These are phyloP conservation scores for Trialeurodes vaporariorum DNA, from an alignment of 1,140 invertebrate species.

Conservation along the genomic window DNA sequence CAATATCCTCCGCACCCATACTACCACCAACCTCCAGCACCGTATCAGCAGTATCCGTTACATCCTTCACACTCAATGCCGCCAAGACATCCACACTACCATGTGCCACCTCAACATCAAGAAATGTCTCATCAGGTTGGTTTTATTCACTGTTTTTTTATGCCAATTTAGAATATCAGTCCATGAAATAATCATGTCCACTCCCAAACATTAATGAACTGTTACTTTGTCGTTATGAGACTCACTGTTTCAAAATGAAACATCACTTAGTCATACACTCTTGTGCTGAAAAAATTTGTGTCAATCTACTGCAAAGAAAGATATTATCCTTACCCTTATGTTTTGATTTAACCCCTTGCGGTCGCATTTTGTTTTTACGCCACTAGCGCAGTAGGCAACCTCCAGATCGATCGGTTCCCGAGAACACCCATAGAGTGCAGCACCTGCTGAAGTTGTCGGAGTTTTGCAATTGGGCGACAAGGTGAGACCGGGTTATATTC, in stretches of 20 bases:
- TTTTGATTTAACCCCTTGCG: too few species aligned
- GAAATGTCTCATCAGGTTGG: background rate
- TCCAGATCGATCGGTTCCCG: too few species aligned
- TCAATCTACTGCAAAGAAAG: background rate
- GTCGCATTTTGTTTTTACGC: too few species aligned
- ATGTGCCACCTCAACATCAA: constrained; percentile 4
- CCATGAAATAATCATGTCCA: background rate
- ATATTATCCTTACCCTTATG: background rate
- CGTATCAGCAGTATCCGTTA: constrained; percentile 10
- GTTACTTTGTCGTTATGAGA: background rate
- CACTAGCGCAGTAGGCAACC: too few species aligned
- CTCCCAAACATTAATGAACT: background rate
- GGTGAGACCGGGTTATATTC: too few species aligned
- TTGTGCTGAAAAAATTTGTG: background rate
- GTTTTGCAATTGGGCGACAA: too few species aligned
- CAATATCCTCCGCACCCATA: constrained; percentile 10
- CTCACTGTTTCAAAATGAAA: background rate
- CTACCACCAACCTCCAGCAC: constrained; percentile 6
- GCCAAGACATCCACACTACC: constrained; percentile 5
- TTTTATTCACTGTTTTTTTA: background rate
- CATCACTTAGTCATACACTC: background rate
- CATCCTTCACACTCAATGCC: constrained; percentile 1
- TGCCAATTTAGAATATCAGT: background rate
- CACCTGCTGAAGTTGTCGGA: too few species aligned
- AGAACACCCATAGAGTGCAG: too few species aligned